Percentiles rank a stretch among this genome's conserved stretches.
Conservation (phyloP, 2,888 invertebrate species). For the Melanotus villosus region DNA sequence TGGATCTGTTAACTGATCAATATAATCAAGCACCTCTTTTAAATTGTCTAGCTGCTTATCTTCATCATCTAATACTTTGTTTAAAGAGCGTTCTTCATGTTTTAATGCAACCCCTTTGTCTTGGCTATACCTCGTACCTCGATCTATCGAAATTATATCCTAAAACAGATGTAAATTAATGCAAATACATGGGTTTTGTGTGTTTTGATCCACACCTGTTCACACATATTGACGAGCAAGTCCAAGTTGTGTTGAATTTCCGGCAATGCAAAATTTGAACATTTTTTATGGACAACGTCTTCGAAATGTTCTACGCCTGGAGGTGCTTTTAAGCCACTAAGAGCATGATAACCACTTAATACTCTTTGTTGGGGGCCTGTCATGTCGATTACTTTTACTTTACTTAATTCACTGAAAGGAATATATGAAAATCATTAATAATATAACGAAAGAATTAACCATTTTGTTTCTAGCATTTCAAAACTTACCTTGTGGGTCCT, state of each 20-base stretch:
- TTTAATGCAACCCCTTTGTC: constrained; percentile 86
- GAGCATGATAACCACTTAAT: constrained; percentile 92
- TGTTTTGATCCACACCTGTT: constrained; percentile 75
- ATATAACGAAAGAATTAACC: background rate
- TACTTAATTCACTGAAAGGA: constrained; percentile 75
- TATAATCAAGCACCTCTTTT: constrained; percentile 77
- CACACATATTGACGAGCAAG: constrained; percentile 91
- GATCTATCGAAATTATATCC: constrained; percentile 91
- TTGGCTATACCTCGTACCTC: constrained; percentile 81
- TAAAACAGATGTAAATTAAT: constrained; percentile 55
- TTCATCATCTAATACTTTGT: constrained; percentile 79
- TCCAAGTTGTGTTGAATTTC: constrained; percentile 94
- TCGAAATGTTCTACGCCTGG: constrained; percentile 76
- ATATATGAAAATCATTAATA: background rate
- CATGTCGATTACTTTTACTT: constrained; percentile 99
- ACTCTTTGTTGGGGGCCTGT: constrained; percentile 96
- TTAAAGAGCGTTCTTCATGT: constrained; percentile 82
- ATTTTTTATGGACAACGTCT: constrained; percentile 75
- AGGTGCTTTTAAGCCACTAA: constrained; percentile 76
- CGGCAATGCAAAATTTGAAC: constrained; percentile 83
- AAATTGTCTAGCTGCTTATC: constrained; percentile 80
- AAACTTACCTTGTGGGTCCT: constrained; percentile 60
- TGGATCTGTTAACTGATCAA: constrained; percentile 74
- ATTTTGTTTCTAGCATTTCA: background rate
- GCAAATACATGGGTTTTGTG: background rate